A percentile compares a stretch with the other conserved stretches of the same genome.
phyloP scores from a whole-genome alignment of 2,888 invertebrate genomes.

The Drosophila fungiperda region DNA sequence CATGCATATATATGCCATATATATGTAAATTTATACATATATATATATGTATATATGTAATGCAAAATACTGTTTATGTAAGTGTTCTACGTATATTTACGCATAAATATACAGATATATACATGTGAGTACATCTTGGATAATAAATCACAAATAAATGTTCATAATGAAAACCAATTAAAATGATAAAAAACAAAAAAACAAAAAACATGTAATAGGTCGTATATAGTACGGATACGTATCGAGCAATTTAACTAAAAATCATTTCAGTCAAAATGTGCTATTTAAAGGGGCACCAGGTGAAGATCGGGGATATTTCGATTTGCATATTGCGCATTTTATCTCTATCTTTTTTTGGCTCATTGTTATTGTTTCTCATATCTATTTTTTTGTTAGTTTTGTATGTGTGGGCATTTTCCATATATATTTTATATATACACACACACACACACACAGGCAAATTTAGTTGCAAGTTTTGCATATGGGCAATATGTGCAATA shows the following conservation, averaged over 20 bases:
- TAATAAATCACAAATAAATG: slow-evolving; percentile 68
- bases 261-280: slow-evolving; percentile 35
- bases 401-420: slow-evolving; percentile 15
- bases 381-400: slow-evolving; percentile 30
- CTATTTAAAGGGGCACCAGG: slow-evolving; percentile 9
- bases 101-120: slow-evolving; percentile 1
- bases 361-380: slow-evolving; percentile 28
- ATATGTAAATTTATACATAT: slow-evolving; percentile 21
- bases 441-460: slow-evolving; percentile 4
- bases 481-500: slow-evolving; percentile 28
- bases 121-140: slow-evolving; percentile 50
- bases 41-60: background rate
- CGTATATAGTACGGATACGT: slow-evolving; percentile 23
- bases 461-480: slow-evolving; percentile 36
- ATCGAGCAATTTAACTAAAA: slow-evolving; percentile 58
- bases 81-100: slow-evolving; percentile 8
- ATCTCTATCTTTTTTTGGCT: slow-evolving; percentile 31
- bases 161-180: slow-evolving; percentile 69
- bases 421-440: slow-evolving; percentile 18
- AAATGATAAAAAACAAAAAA: slow-evolving; percentile 50
- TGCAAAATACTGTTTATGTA: slow-evolving; percentile 3
- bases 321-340: slow-evolving; percentile 56
- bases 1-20: slow-evolving; percentile 14
- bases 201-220: slow-evolving; percentile 22
- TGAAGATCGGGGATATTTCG: slow-evolving; percentile 3